Evolutionary conservation across 2,113 vertebrate genomes (phyloP), one percentile per base, ranked within the genome.

Genomic region (Crypturellus undulatus): DNA sequence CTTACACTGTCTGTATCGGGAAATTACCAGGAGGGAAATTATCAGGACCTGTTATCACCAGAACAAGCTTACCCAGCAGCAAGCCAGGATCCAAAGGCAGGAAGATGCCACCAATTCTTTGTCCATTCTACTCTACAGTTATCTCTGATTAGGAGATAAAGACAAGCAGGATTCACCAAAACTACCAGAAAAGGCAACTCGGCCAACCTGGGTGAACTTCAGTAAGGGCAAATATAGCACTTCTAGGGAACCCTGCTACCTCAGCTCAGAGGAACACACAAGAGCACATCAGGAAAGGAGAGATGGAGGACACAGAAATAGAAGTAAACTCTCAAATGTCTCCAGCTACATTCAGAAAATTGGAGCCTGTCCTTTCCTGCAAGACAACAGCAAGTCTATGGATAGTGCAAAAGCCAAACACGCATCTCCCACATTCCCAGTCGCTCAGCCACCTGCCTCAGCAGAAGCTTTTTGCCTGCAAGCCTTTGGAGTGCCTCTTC

Each of bases 341-440:
- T 84, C 58, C 34, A 71, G 51, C 63, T 49, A 67, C 8, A 0
- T 19, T 77, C 73, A 72, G 30, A 76, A 96, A 94, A 86, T 0
- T 0, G 0, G 0, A 2, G 42, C 56, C 32, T 69, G 73, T 79
- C 62, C 84, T 60, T 94, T 47, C 80, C 4, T 3, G 34, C 34
- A 72, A 89, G 32, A 43, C 62, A 84, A 67, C 45, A 71, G 11
- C 64, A 85, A 80, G 60, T 26, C 78, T 72, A 59, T 0, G 0
- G 80, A 47, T 84, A 86, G 86, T 83, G 85, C 63, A 92, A 84
- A 52, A 51, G 51, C 80, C 82, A 70, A 70, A 56, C 78, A 47
- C 0, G 4, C 45, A 52, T 51, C 92, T 79, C 58, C 90, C 63
- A 58, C 36, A 43, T 82, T 91, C 62, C 71, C 70, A 45, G 76